A percentile compares a stretch with the other conserved stretches of the same genome.
These are phyloP conservation scores for Stylophora pistillata DNA, from an alignment of 64 coral and sea anemone genomes.

Conservation along the genomic window DNA sequence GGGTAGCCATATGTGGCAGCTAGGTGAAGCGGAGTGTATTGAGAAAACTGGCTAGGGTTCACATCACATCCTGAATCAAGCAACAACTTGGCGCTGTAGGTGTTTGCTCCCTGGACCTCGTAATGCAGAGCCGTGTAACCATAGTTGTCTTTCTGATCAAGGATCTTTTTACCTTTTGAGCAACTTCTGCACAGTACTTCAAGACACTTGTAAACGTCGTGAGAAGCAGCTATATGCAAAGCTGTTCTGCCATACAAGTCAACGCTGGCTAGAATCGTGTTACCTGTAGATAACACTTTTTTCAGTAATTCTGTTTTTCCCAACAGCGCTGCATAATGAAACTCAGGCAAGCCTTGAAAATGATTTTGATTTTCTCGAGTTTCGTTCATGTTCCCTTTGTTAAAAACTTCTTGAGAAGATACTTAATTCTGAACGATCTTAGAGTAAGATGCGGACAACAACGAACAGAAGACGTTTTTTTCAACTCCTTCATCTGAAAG, in stretches of 20 bases:
- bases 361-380: background rate
- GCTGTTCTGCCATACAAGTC: conserved; percentile 54
- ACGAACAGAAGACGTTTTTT: background rate
- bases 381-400: background rate
- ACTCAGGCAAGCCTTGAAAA: background rate
- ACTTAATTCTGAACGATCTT: background rate
- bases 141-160: conserved; percentile 52
- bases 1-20: conserved; percentile 53
- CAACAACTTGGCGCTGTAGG: conserved; percentile 37
- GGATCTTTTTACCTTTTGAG: conserved; percentile 11
- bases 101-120: conserved; percentile 49
- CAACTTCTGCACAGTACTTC: conserved; percentile 38
- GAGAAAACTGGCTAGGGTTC: background rate
- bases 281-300: background rate
- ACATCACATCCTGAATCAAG: conserved; percentile 39
- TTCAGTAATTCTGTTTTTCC: background rate
- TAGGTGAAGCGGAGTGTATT: conserved; percentile 57
- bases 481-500: no score
- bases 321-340: conserved; percentile 1
- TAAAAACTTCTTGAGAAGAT: background rate
- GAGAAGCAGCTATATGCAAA: conserved; percentile 50
- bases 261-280: background rate
- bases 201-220: conserved; percentile 35
- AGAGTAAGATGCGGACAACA: background rate
- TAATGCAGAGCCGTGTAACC: conserved; percentile 68